Conservation (phyloP, 2,888 invertebrate species). For the Amphipyra berbera region DNA sequence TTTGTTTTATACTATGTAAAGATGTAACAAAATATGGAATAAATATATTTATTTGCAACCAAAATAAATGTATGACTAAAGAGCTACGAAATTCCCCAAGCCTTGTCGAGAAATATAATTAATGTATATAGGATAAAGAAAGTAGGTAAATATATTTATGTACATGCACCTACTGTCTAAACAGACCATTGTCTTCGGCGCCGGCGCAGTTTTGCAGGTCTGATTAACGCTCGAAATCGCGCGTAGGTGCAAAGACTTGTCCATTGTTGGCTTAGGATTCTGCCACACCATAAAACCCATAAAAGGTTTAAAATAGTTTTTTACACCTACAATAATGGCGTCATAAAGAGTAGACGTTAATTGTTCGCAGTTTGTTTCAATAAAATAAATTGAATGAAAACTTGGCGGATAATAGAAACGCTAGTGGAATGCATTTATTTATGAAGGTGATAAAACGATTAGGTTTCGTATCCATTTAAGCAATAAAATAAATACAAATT, state of each 20-base stretch:
- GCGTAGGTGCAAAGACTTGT: conserved; percentile 30
- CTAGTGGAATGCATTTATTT: not conserved
- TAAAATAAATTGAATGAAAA: conserved; percentile 13
- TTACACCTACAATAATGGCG: conserved; percentile 21
- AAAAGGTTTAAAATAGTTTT: conserved; percentile 31
- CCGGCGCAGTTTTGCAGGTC: not conserved
- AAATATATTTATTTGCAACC: too few species aligned
- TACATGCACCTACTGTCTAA: not conserved
- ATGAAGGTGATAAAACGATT: not conserved
- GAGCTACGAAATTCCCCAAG: not conserved
- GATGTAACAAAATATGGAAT: too few species aligned
- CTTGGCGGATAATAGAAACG: not conserved
- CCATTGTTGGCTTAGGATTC: conserved; percentile 6
- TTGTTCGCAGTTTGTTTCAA: conserved; percentile 17
- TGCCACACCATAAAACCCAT: conserved; percentile 25
- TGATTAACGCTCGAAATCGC: not conserved
- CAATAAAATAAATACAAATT: too few species aligned
- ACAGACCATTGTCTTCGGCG: conserved; percentile 5
- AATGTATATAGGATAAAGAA: conserved; percentile 1
- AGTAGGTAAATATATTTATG: conserved; percentile 3
- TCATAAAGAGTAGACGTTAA: conserved; percentile 37
- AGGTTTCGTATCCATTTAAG: not conserved
- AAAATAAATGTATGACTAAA: too few species aligned
- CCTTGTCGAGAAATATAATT: not conserved
- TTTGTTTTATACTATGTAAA: too few species aligned